These are phyloP conservation scores for Trinorchestia longiramus DNA, from an alignment of 1,140 invertebrate species.

Conservation along the genomic window DNA sequence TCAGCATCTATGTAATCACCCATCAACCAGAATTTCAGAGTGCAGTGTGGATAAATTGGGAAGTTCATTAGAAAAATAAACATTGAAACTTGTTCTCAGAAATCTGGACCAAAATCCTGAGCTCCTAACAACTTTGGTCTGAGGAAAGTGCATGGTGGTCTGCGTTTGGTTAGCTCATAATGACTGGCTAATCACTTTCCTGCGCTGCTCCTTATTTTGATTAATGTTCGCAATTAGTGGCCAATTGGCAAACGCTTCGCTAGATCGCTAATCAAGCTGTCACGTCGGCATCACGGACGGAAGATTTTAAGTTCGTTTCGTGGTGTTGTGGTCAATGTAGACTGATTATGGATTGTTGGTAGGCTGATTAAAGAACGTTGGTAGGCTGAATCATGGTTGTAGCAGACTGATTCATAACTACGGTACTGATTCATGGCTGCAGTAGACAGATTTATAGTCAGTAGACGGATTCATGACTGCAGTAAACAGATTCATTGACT, in stretches of 20 bases:
- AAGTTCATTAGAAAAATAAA: neutral
- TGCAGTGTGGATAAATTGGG: neutral
- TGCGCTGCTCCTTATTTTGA: neutral
- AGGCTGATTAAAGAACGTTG: no score
- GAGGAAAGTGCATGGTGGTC: neutral
- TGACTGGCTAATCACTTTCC: neutral
- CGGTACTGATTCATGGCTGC: no score
- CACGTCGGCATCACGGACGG: neutral
- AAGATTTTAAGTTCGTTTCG: neutral
- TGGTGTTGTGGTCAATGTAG: neutral
- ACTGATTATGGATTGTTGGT: neutral
- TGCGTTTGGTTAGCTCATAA: neutral
- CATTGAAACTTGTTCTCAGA: neutral
- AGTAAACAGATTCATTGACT: neutral
- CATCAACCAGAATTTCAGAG: neutral
- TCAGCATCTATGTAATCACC: neutral
- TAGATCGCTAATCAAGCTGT: constrained; percentile 43
- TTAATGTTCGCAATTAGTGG: constrained; percentile 32
- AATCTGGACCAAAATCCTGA: neutral
- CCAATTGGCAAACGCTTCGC: constrained; percentile 28
- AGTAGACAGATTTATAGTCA: neutral
- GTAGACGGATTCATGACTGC: neutral
- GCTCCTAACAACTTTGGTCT: neutral
- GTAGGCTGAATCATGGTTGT: no score
- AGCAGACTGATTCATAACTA: no score